phyloP scores from a whole-genome alignment of 2,113 vertebrate genomes.

The Vimba vimba region DNA sequence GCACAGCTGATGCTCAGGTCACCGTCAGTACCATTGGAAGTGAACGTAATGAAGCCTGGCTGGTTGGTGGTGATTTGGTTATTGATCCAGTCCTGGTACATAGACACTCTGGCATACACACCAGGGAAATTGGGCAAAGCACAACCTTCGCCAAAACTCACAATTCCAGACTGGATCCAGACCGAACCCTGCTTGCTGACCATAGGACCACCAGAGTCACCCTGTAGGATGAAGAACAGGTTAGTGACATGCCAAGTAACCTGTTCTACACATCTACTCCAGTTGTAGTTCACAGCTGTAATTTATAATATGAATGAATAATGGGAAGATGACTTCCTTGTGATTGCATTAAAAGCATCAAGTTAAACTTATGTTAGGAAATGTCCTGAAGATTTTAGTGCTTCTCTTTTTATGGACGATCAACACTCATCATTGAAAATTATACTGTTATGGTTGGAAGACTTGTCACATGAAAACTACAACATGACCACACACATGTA shows the following conservation, averaged over 20 bases:
- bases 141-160: slow-evolving; percentile 81
- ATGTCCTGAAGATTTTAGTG: no score
- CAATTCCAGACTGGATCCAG: slow-evolving; percentile 67
- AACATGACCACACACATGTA: no score
- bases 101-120: slow-evolving; percentile 50
- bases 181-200: slow-evolving; percentile 36
- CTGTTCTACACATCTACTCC: background rate
- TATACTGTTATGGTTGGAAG: no score
- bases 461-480: no score
- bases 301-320: background rate
- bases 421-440: no score
- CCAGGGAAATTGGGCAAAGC: slow-evolving; percentile 48
- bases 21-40: slow-evolving; percentile 57
- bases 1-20: slow-evolving; percentile 55
- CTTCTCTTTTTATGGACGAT: no score
- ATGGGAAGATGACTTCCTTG: background rate
- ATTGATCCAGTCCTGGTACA: slow-evolving; percentile 48
- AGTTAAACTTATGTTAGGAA: no score
- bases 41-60: slow-evolving; percentile 57
- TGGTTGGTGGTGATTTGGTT: slow-evolving; percentile 28
- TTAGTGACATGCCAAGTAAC: background rate
- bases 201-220: slow-evolving; percentile 80
- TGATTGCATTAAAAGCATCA: background rate
- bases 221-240: slow-evolving; percentile 67
- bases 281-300: background rate